Percentiles rank a stretch among this genome's conserved stretches.
These are phyloP conservation scores for Gymnothorax reevesii DNA, from an alignment of 2,797 vertebrate species.

Conservation along the genomic window DNA sequence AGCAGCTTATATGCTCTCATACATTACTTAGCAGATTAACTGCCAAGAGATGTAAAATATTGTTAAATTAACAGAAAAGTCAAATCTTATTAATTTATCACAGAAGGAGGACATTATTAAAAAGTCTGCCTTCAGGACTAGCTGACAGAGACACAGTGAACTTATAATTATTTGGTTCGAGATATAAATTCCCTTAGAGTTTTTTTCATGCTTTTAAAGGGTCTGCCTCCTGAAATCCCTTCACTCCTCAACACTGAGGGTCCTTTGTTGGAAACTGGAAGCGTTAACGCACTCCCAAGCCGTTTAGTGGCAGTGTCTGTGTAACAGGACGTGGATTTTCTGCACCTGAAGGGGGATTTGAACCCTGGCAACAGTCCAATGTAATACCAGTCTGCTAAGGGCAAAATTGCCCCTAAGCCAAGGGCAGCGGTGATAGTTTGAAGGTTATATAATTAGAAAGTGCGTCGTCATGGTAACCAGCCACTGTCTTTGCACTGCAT, in stretches of 20 bases:
- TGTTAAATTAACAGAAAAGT: not conserved
- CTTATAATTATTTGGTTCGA: not conserved
- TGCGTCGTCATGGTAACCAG: too few species aligned
- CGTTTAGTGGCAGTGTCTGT: not conserved
- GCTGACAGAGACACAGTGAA: not conserved
- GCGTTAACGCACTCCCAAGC: not conserved
- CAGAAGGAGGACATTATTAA: not conserved
- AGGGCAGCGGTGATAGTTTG: too few species aligned
- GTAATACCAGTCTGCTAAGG: too few species aligned
- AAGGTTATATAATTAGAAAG: too few species aligned
- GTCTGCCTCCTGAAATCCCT: not conserved
- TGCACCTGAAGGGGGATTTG: too few species aligned
- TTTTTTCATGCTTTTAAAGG: not conserved
- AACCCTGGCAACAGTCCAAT: too few species aligned
- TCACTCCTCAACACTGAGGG: not conserved
- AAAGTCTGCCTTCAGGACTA: not conserved
- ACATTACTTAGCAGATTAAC: slow-evolving; percentile 1
- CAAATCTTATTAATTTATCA: not conserved
- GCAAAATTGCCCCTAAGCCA: too few species aligned
- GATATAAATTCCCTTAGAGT: not conserved
- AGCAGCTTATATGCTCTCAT: not conserved
- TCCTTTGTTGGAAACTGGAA: not conserved
- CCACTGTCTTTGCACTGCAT: too few species aligned
- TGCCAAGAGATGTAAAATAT: not conserved
- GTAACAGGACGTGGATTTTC: too few species aligned